These are phyloP conservation scores for Gerris buenoi DNA, from an alignment of 1,140 invertebrate species.

Conservation along the genomic window DNA sequence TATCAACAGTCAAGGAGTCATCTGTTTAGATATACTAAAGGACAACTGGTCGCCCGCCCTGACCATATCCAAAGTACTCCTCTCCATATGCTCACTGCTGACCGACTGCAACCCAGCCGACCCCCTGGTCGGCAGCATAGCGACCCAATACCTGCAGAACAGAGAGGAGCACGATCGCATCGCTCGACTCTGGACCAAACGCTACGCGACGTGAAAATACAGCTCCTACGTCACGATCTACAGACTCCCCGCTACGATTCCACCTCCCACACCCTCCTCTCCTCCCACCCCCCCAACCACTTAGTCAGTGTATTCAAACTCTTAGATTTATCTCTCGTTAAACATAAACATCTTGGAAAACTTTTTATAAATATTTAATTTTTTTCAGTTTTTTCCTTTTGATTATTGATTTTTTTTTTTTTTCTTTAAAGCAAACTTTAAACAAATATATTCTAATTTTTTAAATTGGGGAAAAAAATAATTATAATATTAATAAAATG, in stretches of 20 bases:
- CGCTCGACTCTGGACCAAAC: conserved; percentile 93
- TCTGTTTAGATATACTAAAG: conserved; percentile 88
- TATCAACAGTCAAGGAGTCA: conserved; percentile 92
- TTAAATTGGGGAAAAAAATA: background rate
- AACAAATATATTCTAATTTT: background rate
- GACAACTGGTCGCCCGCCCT: conserved; percentile 92
- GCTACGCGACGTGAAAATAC: conserved; percentile 80
- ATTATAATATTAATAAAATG: no score
- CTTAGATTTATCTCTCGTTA: background rate
- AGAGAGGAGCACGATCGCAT: conserved; percentile 94
- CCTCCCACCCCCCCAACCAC: background rate
- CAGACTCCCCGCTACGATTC: background rate
- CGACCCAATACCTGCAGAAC: conserved; percentile 93
- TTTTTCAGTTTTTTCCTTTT: background rate
- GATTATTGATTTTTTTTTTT: background rate
- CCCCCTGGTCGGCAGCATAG: conserved; percentile 93
- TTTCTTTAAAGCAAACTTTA: background rate
- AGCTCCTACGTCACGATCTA: no score
- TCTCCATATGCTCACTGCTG: conserved; percentile 87
- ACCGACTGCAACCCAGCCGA: conserved; percentile 95
- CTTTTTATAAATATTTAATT: background rate
- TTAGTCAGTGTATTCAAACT: background rate
- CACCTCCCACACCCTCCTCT: background rate
- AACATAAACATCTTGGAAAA: background rate
- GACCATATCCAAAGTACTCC: conserved; percentile 85